phyloP scores from a whole-genome alignment of 2,888 invertebrate genomes.

The Anorthoa munda region DNA sequence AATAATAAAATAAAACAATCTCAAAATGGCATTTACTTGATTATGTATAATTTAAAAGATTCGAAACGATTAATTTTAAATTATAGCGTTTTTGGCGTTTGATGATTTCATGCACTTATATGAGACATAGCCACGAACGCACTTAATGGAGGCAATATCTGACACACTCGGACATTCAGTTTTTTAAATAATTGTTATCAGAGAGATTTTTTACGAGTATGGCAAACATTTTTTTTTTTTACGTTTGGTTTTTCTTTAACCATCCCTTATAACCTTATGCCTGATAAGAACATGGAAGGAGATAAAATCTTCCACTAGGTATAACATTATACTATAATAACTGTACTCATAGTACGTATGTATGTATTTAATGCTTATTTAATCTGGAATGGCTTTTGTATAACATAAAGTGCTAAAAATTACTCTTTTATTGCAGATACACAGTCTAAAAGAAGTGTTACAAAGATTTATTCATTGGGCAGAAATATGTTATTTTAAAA shows the following conservation, averaged over 20 bases:
- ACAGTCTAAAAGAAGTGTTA: not conserved
- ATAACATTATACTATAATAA: not conserved
- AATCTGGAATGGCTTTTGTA: conserved; percentile 39
- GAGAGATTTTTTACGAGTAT: too few relatives aligned
- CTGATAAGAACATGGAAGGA: too few relatives aligned
- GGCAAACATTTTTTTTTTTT: too few relatives aligned
- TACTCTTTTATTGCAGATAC: not conserved
- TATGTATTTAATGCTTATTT: conserved; percentile 10
- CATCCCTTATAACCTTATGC: too few relatives aligned
- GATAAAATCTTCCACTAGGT: too few relatives aligned
- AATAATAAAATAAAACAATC: conserved; percentile 2
- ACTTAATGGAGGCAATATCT: not conserved
- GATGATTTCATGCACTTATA: not conserved
- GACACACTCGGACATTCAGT: not conserved
- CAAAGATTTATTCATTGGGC: not conserved
- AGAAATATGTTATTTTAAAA: not conserved
- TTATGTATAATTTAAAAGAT: not conserved
- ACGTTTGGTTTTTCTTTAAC: too few relatives aligned
- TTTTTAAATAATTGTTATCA: too few relatives aligned
- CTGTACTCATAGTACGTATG: conserved; percentile 23
- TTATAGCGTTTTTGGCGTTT: not conserved
- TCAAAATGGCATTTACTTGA: conserved; percentile 7
- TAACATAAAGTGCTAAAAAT: not conserved
- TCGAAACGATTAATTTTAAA: not conserved
- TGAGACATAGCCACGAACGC: not conserved